These are phyloP conservation scores for Hypanus sabinus DNA, from an alignment of 2,113 vertebrate species.

Conservation along the genomic window DNA sequence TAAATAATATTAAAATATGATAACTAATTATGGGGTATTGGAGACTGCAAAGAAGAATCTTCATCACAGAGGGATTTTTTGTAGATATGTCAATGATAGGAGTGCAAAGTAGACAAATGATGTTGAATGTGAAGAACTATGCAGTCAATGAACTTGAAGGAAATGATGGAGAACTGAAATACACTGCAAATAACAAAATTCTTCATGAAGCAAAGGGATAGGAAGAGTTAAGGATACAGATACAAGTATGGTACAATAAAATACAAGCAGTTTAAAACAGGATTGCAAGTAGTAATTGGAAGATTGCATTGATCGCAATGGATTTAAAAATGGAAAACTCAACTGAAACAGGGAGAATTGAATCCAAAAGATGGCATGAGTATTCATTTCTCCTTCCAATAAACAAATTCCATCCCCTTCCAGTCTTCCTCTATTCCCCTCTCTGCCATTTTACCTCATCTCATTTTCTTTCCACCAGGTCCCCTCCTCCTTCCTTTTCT, in stretches of 20 bases:
- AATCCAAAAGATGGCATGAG: no score
- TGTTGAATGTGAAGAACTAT: neutral
- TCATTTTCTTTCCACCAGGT: no score
- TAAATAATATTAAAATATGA: conserved; percentile 11
- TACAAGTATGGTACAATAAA: neutral
- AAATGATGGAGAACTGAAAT: neutral
- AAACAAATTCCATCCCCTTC: no score
- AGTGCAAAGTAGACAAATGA: neutral
- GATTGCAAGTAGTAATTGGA: neutral
- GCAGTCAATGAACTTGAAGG: neutral
- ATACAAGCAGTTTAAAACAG: neutral
- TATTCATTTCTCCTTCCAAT: no score
- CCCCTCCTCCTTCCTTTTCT: no score
- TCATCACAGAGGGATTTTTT: neutral
- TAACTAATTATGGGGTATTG: neutral
- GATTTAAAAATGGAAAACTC: no score
- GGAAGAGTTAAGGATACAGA: neutral
- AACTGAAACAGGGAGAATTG: no score
- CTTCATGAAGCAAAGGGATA: neutral
- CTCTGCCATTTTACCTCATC: no score
- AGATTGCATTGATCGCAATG: no score
- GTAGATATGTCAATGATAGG: neutral
- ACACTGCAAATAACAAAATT: neutral
- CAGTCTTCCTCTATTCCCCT: no score
- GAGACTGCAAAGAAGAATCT: neutral